A percentile compares a stretch with the other conserved stretches of the same genome.
Conservation (phyloP, 2,888 invertebrate species). For the Arrhopalites spinosus region DNA sequence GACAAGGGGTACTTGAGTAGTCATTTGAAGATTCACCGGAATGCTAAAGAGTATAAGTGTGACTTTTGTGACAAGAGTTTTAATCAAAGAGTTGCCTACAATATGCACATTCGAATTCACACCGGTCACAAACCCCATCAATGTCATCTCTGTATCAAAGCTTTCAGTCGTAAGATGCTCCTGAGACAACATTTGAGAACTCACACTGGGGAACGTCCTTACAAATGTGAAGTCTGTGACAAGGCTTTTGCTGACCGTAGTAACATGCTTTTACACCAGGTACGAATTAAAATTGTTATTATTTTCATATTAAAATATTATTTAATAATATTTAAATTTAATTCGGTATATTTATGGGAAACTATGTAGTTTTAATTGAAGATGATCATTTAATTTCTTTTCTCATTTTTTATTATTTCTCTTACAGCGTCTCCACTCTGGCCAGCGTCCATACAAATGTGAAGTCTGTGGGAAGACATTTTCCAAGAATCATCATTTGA, state of each 20-base stretch:
- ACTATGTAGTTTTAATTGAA: too few species aligned
- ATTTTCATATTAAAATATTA: not conserved
- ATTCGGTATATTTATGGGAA: too few species aligned
- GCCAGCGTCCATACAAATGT: conserved; percentile 79
- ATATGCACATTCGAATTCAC: conserved; percentile 71
- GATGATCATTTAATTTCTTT: conserved; percentile 3
- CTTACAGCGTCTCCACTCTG: conserved; percentile 73
- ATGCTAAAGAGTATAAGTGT: conserved; percentile 63
- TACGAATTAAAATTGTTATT: conserved; percentile 21
- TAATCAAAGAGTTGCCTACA: conserved; percentile 84
- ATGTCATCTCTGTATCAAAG: conserved; percentile 44
- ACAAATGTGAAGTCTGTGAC: conserved; percentile 46
- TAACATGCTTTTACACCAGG: conserved; percentile 77
- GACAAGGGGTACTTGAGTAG: conserved; percentile 78
- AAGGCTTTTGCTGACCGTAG: conserved; percentile 67
- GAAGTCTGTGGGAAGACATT: conserved; percentile 76
- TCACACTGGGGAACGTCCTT: conserved; percentile 64
- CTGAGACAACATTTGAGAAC: conserved; percentile 81
- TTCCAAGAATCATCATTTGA: conserved; percentile 61
- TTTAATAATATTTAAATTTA: not conserved
- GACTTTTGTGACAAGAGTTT: conserved; percentile 81
- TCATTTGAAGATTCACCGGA: conserved; percentile 83
- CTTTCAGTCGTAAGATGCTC: conserved; percentile 75
- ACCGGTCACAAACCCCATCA: conserved; percentile 51
- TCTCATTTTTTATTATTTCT: conserved; percentile 43